Base-by-base conservation (phyloP, 2,888 invertebrate species). In the Trichopria drosophilae region DNA sequence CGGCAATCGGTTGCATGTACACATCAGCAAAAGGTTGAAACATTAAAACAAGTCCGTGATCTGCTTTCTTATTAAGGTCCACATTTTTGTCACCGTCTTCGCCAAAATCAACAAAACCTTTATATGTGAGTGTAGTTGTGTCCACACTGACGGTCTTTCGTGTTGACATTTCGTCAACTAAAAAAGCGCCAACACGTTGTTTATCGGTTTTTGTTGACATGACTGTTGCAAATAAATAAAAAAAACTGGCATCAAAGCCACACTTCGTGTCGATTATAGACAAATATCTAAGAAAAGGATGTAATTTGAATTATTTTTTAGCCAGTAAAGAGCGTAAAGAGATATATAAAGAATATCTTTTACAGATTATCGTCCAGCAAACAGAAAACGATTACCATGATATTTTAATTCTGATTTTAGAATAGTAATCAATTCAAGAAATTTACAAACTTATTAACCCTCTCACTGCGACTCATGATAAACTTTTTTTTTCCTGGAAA, bases 21-120 rank as follows among this genome's bases (percentile, higher is more conserved):
- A 36, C 29, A 15, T 53, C 61, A 9, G 43, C 49, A n/a, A 61
- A 23, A 6, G 58, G 28, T 35, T 54, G 51, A 15, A 53, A 60
- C 55, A 57, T 59, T n/a, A 62, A 37, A 5, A 62, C 55, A 9
- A 61, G 47, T 5, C 52, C 53, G 32, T 57, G 53, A 47, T 58
- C 51, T 1, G 57, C 60, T 15, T 42, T 51, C 6, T 50, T 18
- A 6, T 36, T 35, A 16, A 51, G 37, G 34, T 53, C 47, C 10
- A 34, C 12, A 13, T 23, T 10, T 4, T 29, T 29, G 32, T 31
- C 12, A 7, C 29, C 34, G 22, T 44, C 19, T 13, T 41, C 46
- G 9, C 54, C 56, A 29, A 60, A 58, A 48, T 61, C 55, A 19
- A 39, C 24, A 9, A 58, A 35, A 10, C 61, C 59, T 22, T 23